phyloP scores from a whole-genome alignment of 2,113 vertebrate species.

The Sinocyclocheilus rhinocerous region DNA sequence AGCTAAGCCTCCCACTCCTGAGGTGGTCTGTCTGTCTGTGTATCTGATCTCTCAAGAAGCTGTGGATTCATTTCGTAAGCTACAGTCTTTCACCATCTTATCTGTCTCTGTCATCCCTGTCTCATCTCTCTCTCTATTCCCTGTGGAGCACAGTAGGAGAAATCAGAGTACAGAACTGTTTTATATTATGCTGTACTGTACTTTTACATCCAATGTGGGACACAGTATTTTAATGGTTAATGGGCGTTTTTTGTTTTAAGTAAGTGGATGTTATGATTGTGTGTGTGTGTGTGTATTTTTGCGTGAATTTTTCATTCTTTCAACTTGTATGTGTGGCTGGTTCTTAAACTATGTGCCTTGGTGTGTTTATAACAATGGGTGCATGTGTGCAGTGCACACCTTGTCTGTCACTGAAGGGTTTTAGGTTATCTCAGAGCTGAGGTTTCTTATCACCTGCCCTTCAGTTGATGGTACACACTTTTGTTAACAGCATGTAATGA shows the following conservation, averaged over 20 bases:
- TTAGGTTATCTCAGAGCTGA: constrained; percentile 9
- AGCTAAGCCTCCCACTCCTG: constrained; percentile 35
- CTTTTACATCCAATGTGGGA: not conserved
- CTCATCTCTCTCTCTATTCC: constrained; percentile 18
- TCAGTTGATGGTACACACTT: not conserved
- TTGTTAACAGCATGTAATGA: constrained; percentile 50
- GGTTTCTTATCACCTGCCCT: constrained; percentile 25
- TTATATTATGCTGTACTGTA: not conserved
- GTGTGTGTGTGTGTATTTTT: too few species aligned
- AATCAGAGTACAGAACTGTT: constrained; percentile 1
- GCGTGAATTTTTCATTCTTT: not conserved
- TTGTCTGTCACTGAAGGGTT: not conserved
- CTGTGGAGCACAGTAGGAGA: constrained; percentile 14
- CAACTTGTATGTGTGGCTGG: not conserved
- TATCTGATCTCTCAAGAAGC: constrained; percentile 39
- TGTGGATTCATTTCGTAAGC: constrained; percentile 44
- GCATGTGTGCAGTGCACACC: not conserved
- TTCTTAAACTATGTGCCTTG: not conserved
- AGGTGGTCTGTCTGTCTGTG: constrained; percentile 29
- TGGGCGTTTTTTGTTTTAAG: not conserved
- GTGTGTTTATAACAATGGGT: not conserved
- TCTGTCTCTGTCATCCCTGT: constrained; percentile 35
- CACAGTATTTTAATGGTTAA: not conserved
- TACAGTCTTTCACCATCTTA: constrained; percentile 19
- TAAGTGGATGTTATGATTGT: not conserved